Conservation (phyloP, 2,797 vertebrate species). For the Apogon hyalosoma region DNA sequence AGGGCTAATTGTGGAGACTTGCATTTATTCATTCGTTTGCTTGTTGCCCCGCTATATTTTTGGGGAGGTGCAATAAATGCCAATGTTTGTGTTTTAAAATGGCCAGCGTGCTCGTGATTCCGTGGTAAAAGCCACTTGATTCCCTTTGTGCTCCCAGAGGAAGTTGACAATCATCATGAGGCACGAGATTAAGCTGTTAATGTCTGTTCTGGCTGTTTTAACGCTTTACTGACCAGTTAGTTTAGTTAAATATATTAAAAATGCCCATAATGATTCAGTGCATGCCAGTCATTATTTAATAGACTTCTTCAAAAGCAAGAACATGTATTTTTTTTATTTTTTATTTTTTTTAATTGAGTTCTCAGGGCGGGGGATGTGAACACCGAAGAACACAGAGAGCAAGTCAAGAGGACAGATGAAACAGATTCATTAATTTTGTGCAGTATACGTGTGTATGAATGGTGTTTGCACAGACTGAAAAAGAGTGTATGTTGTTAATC, state of each 20-base stretch:
- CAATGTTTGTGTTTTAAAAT: slow-evolving; percentile 54
- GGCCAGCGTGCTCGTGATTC: slow-evolving; percentile 13
- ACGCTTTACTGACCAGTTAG: slow-evolving; percentile 31
- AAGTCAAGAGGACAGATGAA: slow-evolving; percentile 60
- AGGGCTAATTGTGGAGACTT: slow-evolving; percentile 51
- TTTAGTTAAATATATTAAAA: background rate
- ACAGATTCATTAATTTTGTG: slow-evolving; percentile 62
- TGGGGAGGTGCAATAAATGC: slow-evolving; percentile 42
- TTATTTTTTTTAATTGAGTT: slow-evolving; percentile 52
- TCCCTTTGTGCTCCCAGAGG: slow-evolving; percentile 44
- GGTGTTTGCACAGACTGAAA: slow-evolving; percentile 16
- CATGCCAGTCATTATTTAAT: slow-evolving; percentile 25
- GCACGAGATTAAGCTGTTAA: slow-evolving; percentile 50
- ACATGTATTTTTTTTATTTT: slow-evolving; percentile 44
- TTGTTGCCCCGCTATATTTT: slow-evolving; percentile 61
- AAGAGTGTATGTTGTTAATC: slow-evolving; percentile 59
- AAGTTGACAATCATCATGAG: slow-evolving; percentile 48
- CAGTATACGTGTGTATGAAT: slow-evolving; percentile 7
- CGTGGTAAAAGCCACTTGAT: slow-evolving; percentile 43
- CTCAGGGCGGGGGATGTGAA: slow-evolving; percentile 46
- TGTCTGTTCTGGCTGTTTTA: slow-evolving; percentile 29
- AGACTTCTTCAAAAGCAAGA: slow-evolving; percentile 28
- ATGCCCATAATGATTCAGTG: background rate
- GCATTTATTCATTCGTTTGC: slow-evolving; percentile 57
- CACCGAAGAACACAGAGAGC: slow-evolving; percentile 39